Conservation (phyloP, 2,113 vertebrate genomes). For the Eudorcas thomsonii region DNA sequence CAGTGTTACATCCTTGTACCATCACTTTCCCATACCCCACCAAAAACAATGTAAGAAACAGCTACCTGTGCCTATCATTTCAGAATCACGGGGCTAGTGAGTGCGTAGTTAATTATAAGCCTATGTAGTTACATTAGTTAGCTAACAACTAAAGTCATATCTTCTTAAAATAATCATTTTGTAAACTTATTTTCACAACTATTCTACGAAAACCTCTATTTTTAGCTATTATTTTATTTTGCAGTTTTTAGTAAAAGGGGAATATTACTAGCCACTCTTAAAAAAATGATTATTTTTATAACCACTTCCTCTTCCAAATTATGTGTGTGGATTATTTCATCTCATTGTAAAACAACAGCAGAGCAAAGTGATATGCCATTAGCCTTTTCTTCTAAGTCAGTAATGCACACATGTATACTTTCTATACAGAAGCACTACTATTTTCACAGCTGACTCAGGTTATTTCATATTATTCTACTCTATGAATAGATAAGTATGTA, state of each 20-base stretch:
- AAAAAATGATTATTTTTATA: slow-evolving; percentile 33
- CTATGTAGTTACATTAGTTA: neutral
- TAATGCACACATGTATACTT: neutral
- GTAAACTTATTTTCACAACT: neutral
- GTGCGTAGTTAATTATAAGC: slow-evolving; percentile 17
- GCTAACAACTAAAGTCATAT: slow-evolving; percentile 26
- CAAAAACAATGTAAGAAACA: neutral
- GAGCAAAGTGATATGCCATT: neutral
- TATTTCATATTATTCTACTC: neutral
- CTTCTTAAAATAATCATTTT: slow-evolving; percentile 39
- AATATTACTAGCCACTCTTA: neutral
- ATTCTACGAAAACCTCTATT: slow-evolving; percentile 23
- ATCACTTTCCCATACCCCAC: accelerated
- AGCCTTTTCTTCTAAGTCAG: slow-evolving; percentile 11
- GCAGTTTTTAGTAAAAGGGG: neutral
- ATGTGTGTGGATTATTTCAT: neutral
- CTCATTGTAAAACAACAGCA: neutral
- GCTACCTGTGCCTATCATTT: neutral
- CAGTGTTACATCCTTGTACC: neutral
- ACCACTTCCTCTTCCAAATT: neutral
- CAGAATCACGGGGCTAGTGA: neutral
- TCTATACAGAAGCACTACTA: neutral
- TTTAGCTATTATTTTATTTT: slow-evolving; percentile 39
- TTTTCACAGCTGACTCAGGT: neutral
- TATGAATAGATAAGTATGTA: neutral